phyloP scores from a whole-genome alignment of 1,140 invertebrate species.

The Saccostrea echinata region DNA sequence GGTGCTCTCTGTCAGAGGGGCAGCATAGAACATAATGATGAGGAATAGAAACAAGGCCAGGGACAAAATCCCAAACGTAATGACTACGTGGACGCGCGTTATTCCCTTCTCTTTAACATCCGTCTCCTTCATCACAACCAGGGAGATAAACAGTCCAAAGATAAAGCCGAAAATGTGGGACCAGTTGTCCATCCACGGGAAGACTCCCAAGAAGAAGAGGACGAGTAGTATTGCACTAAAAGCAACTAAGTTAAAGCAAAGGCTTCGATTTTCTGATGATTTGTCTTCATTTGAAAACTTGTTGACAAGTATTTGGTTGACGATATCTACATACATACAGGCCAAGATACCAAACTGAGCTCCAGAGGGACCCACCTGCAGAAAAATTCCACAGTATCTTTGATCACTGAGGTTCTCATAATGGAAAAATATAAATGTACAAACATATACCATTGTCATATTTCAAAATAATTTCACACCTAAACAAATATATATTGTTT shows the following conservation, averaged over 20 bases:
- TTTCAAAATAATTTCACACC: no score
- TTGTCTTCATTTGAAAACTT: constrained; percentile 73
- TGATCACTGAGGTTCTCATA: not conserved
- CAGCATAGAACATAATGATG: constrained; percentile 91
- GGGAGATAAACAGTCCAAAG: constrained; percentile 94
- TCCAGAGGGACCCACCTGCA: constrained; percentile 94
- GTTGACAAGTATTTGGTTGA: constrained; percentile 82
- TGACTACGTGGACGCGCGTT: constrained; percentile 88
- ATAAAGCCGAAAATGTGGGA: constrained; percentile 94
- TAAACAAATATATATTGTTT: no score
- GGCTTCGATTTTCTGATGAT: constrained; percentile 85
- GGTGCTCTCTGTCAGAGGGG: constrained; percentile 93
- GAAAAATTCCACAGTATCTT: constrained; percentile 39
- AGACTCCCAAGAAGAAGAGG: constrained; percentile 90
- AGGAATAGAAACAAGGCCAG: constrained; percentile 87
- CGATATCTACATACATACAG: constrained; percentile 94
- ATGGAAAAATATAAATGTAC: no score
- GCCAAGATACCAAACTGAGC: constrained; percentile 95
- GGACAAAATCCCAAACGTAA: constrained; percentile 88
- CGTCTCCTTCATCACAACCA: constrained; percentile 92
- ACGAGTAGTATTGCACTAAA: constrained; percentile 82
- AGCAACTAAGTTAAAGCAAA: constrained; percentile 85
- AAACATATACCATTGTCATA: no score
- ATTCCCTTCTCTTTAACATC: constrained; percentile 85
- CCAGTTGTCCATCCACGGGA: constrained; percentile 98